phyloP scores from a whole-genome alignment of 1,140 invertebrate species.

The Dysdera silvatica region DNA sequence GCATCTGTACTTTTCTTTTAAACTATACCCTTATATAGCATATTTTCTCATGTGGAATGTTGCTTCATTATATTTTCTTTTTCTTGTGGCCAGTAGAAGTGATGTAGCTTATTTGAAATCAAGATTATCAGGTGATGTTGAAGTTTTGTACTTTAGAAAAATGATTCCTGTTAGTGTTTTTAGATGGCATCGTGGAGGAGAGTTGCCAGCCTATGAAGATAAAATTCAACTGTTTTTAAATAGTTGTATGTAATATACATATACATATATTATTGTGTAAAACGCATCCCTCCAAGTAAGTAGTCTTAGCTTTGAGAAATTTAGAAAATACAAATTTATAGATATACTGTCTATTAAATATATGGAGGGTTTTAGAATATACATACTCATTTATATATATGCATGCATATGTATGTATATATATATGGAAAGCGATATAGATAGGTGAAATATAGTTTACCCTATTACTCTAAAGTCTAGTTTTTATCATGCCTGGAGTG shows the following conservation, averaged over 20 bases:
- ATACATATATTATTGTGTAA: not conserved
- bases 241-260: not conserved
- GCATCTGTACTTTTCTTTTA: slow-evolving; percentile 4
- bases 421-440: not conserved
- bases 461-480: not conserved
- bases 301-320: not conserved
- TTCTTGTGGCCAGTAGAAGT: slow-evolving; percentile 21
- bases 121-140: too few relatives aligned
- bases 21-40: not conserved
- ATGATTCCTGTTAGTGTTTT: not conserved
- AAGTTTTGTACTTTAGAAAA: not conserved
- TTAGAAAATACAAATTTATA: not conserved
- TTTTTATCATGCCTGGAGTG: slow-evolving; percentile 15
- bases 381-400: too few relatives aligned
- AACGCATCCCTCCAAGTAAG: not conserved
- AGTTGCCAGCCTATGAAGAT: not conserved
- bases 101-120: too few relatives aligned
- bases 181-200: not conserved
- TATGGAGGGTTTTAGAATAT: too few relatives aligned
- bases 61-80: too few relatives aligned
- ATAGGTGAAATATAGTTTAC: not conserved
- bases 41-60: slow-evolving; percentile 18
- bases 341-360: not conserved
- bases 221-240: not conserved
- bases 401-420: too few relatives aligned